phyloP scores from a whole-genome alignment of 2,113 vertebrate genomes.

The Ellobius talpinus region DNA sequence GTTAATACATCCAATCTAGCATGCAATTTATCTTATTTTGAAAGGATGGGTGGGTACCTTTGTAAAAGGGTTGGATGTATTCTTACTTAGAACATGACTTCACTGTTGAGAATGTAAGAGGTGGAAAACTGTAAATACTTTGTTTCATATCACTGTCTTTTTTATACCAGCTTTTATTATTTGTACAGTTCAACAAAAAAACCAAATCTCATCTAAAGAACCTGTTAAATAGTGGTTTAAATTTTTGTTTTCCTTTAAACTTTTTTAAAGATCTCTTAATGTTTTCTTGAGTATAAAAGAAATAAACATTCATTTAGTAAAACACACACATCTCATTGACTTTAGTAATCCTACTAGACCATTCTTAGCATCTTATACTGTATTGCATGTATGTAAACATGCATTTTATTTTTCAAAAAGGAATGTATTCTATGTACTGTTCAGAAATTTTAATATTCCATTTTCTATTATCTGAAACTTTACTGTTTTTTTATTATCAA shows the following conservation, averaged over 20 bases:
- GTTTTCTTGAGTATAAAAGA: slow-evolving; percentile 41
- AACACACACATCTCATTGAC: slow-evolving; percentile 4
- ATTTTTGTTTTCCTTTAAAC: slow-evolving; percentile 56
- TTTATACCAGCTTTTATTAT: slow-evolving; percentile 41
- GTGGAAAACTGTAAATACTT: slow-evolving; percentile 41
- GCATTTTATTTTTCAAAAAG: slow-evolving; percentile 5
- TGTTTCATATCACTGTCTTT: slow-evolving; percentile 27
- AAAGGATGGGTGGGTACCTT: not conserved
- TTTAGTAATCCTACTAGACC: slow-evolving; percentile 24
- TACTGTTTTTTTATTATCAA: slow-evolving; percentile 33
- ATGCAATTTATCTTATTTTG: slow-evolving; percentile 26
- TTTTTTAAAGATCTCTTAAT: slow-evolving; percentile 56
- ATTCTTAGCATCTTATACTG: slow-evolving; percentile 13
- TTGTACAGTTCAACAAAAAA: slow-evolving; percentile 38
- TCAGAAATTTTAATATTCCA: slow-evolving; percentile 42
- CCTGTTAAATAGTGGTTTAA: slow-evolving; percentile 39
- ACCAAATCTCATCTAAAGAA: not conserved
- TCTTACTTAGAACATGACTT: slow-evolving; percentile 58
- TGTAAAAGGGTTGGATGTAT: slow-evolving; percentile 11
- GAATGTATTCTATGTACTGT: not conserved
- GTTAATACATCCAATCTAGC: not conserved
- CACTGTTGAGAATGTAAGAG: slow-evolving; percentile 44
- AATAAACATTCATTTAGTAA: slow-evolving; percentile 57
- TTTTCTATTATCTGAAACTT: slow-evolving; percentile 22
- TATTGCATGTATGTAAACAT: slow-evolving; percentile 39